A percentile compares a stretch with the other conserved stretches of the same genome.
Evolutionary conservation across 2,113 vertebrate genomes (phyloP).

Genomic region (Laticauda colubrina): DNA sequence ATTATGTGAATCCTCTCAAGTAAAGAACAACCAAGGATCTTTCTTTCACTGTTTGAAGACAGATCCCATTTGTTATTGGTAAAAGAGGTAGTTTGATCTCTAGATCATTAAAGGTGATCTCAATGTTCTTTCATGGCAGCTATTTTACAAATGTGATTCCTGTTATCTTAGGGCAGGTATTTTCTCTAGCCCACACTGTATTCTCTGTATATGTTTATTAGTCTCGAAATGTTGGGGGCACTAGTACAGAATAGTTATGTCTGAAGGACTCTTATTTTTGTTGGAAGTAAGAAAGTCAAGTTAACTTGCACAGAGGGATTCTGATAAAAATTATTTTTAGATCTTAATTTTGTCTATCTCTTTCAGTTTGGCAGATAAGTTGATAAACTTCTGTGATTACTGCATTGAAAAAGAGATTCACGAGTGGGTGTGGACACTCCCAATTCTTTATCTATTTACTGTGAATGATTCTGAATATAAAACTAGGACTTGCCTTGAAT

Average conservation of each 20-base stretch:
- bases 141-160: background rate
- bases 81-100: background rate
- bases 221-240: background rate
- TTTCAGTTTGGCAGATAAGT: background rate
- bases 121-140: background rate
- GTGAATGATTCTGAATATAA: background rate
- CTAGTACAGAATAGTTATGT: background rate
- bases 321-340: background rate
- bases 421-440: conserved; percentile 64
- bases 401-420: background rate
- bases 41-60: background rate
- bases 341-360: background rate
- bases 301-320: background rate
- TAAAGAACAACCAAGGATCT: background rate
- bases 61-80: background rate
- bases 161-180: background rate
- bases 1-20: background rate
- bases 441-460: conserved; percentile 59
- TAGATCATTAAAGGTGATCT: background rate
- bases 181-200: background rate
- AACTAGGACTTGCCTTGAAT: background rate
- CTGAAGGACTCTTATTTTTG: background rate
- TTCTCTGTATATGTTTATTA: background rate
- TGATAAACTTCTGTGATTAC: conserved; percentile 42
- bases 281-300: background rate